phyloP scores from a whole-genome alignment of 2,888 invertebrate species.

The Drosophila nr. fundita region DNA sequence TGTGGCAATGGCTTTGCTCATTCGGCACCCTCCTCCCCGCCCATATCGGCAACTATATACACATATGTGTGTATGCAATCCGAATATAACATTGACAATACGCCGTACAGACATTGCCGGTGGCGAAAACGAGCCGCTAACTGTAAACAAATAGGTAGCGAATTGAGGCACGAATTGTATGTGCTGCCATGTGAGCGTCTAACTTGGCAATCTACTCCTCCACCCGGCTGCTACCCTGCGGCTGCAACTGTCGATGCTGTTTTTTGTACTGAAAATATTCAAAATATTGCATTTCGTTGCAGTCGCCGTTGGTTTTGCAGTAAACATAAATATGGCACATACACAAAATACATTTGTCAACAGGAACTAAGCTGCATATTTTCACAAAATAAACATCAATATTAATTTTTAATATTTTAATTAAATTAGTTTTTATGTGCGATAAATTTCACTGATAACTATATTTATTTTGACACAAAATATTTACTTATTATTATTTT shows the following conservation, averaged over 20 bases:
- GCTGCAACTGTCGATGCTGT: neutral
- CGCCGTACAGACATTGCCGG: conserved; percentile 48
- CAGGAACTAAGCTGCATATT: conserved; percentile 1
- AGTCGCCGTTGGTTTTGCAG: neutral
- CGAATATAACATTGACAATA: conserved; percentile 64
- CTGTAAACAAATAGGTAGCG: conserved; percentile 62
- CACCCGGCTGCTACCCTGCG: neutral
- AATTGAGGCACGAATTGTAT: conserved; percentile 28
- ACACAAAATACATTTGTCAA: neutral
- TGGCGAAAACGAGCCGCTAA: conserved; percentile 64
- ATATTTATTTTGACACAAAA: neutral
- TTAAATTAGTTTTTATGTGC: neutral
- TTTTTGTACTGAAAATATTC: conserved; percentile 9
- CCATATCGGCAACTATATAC: neutral
- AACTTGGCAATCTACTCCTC: neutral
- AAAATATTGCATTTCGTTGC: conserved; percentile 2
- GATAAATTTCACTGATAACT: neutral
- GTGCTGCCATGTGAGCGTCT: conserved; percentile 1
- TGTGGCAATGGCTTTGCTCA: conserved; percentile 20
- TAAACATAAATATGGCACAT: neutral
- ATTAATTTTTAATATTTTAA: conserved; percentile 3
- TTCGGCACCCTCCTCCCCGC: neutral
- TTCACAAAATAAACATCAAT: neutral
- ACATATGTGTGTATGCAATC: conserved; percentile 19
- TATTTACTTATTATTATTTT: neutral